Percentiles rank a stretch among this genome's conserved stretches.
These are phyloP conservation scores for Trematomus bernacchii DNA, from an alignment of 2,797 vertebrate species.

Conservation along the genomic window DNA sequence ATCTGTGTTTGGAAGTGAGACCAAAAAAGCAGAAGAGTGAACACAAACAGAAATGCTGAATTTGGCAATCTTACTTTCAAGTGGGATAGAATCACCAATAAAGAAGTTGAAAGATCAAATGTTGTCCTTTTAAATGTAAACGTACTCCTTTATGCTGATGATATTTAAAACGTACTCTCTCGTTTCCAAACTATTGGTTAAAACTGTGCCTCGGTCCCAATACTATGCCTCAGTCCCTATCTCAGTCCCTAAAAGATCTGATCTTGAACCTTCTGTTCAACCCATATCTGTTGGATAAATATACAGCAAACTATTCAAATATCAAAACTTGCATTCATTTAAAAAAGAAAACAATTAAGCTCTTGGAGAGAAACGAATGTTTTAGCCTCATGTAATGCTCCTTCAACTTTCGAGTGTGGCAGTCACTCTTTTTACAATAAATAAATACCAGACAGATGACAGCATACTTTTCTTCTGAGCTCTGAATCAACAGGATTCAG, in stretches of 20 bases:
- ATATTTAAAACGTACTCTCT: background rate
- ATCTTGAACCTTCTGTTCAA: background rate
- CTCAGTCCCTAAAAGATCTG: background rate
- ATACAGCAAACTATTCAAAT: background rate
- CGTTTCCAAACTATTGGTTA: background rate
- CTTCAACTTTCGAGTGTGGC: background rate
- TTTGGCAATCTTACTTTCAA: background rate
- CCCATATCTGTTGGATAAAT: background rate
- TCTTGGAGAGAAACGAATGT: background rate
- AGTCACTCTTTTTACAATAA: background rate
- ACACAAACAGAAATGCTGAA: background rate
- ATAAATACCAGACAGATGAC: constrained; percentile 9
- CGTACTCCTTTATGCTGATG: background rate
- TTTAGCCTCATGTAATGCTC: constrained; percentile 8
- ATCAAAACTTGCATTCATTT: background rate
- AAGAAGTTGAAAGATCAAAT: background rate
- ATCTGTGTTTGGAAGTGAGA: constrained; percentile 12
- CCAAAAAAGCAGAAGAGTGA: constrained; percentile 27
- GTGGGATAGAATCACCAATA: background rate
- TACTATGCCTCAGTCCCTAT: too few relatives aligned
- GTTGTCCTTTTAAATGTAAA: background rate
- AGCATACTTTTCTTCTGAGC: background rate
- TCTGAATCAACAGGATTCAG: background rate
- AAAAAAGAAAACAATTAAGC: background rate
- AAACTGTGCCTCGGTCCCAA: too few relatives aligned